Base-by-base conservation (phyloP, 2,113 vertebrate genomes). In the Natator depressus region DNA sequence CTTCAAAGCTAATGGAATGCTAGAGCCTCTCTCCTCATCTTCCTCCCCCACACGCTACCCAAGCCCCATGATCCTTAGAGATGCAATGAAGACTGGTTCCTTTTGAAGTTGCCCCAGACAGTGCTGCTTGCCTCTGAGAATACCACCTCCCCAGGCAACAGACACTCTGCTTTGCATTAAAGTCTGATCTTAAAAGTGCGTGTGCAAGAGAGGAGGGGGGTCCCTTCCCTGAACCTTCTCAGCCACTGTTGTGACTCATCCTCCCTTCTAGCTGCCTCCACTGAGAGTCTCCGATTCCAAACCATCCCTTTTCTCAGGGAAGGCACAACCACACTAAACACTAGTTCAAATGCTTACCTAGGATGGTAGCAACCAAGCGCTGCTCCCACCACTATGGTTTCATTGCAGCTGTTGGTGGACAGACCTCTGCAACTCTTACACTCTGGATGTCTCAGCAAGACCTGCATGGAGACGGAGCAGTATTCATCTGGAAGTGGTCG, bases 11-110 rank as follows among this genome's bases (percentile, higher is more conserved):
- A 7, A 16, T 2, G 2, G 75, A 31, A 51, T 6, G 12, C 31
- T 6, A 29, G 16, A 12, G 0, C 3, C 4, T 1, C 4, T 1
- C 35, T 17, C 57, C 8, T 51, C 46, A 1, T 2, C 2, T 55
- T 1, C 24, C 50, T 51, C 25, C 0, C 0, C 2, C 50, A 47
- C 27, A 80, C 42, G 54, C n/a, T 10, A 17, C 9, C n/a, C 72
- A 11, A 31, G 6, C 51, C 69, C n/a, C 24, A 2, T 1, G 5
- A 75, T 11, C 80, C 4, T 54, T 2, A 4, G 31, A 82, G 27
- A 55, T 1, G 2, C 2, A 10, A 14, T 0, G 1, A 38, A 65
- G 51, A 3, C 57, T 8, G 0, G 0, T 19, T 69, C 82, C 55
- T 69, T 78, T 88, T 88, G 91, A 92, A 83, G 47, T 24, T 46